Evolutionary conservation across 2,888 invertebrate genomes (phyloP), one percentile per base, ranked within the genome.

Genomic region (Patella depressa): DNA sequence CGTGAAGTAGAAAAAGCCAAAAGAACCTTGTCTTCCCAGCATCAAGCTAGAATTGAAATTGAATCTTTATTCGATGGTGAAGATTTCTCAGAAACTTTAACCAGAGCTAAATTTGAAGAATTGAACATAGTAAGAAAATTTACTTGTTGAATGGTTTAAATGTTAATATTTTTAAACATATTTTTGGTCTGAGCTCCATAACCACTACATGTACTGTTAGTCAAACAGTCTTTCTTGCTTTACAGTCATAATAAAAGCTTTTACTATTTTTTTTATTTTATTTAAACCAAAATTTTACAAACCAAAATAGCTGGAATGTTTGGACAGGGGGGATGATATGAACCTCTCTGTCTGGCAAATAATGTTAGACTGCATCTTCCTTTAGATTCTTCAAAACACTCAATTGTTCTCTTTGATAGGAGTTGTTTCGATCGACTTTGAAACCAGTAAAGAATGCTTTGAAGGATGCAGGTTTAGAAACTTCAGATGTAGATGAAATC

Each of bases 41-140:
- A 98, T 92, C 98, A 98, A 93, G 97, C 98, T 88, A 95, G 96
- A 92, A 98, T 99, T 90, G 99, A 99, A 93, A 98, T 99, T 88
- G 99, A 99, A 93, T 97, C 97, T 71, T 96, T 99, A 95, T 98
- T 95, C 88, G 98, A 99, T 91, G 98, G 98, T 88, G 97, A 98
- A 89, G 98, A 99, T 92, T 99, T 99, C 95, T 96, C 97, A 9
- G 98, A 99, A 93, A 97, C 97, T 1, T 93, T 99, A 80, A 99
- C 99, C 87, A 95, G 99, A 91, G 99, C 99, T 89, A 98, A 98
- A 93, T 99, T 99, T 91, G 98, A 99, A 92, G 98, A 99, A 92
- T 93, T 99, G 91, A 98, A 98, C 94, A 96, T 98, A 96, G 94
- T 94, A 85, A 84, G 90, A 80, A 53, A 53, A 12, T 17, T 11